Conservation (phyloP, 2,113 vertebrate genomes). For the Eulemur macaco region DNA sequence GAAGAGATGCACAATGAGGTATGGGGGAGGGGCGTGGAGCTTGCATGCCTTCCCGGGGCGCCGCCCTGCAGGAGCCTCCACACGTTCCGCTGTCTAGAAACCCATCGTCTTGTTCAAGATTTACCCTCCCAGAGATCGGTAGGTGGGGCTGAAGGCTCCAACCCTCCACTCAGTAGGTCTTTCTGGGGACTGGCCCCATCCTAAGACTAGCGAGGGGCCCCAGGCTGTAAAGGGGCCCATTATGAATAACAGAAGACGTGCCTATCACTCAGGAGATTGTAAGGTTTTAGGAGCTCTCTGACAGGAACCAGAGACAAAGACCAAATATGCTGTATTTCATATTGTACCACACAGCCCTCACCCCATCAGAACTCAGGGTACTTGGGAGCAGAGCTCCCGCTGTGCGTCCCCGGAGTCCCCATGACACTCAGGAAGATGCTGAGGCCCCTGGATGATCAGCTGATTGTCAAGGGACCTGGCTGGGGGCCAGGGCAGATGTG, state of each 20-base stretch:
- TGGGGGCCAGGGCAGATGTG: background rate
- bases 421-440: background rate
- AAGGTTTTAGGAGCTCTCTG: background rate
- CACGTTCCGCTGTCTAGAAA: background rate
- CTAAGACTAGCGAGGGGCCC: background rate
- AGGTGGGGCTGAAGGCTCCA: background rate
- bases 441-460: background rate
- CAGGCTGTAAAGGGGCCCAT: background rate
- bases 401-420: background rate
- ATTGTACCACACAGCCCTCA: background rate
- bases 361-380: background rate
- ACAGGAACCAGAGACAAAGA: background rate
- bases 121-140: background rate
- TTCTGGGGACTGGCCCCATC: background rate
- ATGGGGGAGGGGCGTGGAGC: too few relatives aligned
- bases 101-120: background rate
- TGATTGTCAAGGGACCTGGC: background rate
- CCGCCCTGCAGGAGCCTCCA: background rate
- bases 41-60: rapidly evolving
- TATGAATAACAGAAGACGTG: background rate
- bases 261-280: background rate
- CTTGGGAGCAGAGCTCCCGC: background rate
- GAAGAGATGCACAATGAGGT: background rate
- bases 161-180: background rate
- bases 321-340: background rate